Conservation (phyloP, 2,113 vertebrate genomes). For the Passer montanus region DNA sequence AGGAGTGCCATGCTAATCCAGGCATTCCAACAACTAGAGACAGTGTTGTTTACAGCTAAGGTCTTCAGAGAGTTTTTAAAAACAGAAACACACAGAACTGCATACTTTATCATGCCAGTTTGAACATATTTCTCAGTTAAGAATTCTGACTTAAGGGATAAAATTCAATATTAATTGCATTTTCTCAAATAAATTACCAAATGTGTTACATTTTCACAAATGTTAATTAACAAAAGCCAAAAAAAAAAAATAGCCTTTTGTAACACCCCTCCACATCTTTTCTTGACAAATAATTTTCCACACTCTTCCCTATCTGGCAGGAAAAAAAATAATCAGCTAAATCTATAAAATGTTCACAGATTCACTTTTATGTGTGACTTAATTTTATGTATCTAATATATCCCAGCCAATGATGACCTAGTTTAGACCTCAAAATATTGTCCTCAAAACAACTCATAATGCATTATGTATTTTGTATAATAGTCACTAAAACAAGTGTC, state of each 20-base stretch:
- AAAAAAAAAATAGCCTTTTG: neutral
- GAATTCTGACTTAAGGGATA: neutral
- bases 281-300: neutral
- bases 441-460: neutral
- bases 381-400: neutral
- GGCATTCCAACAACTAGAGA: neutral
- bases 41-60: rapidly evolving
- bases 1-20: neutral
- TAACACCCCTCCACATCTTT: neutral
- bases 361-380: neutral
- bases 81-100: neutral
- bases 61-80: neutral
- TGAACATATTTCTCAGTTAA: neutral
- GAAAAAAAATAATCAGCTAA: neutral
- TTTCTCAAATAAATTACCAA: neutral
- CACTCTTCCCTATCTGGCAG: neutral
- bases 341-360: neutral
- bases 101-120: neutral
- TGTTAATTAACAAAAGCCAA: neutral
- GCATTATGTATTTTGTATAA: neutral
- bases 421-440: neutral
- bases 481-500: neutral
- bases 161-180: neutral
- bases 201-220: too few species aligned
- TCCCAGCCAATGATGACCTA: neutral